phyloP scores from a whole-genome alignment of 2,888 invertebrate species.

The Scaptomyza caliginosa region DNA sequence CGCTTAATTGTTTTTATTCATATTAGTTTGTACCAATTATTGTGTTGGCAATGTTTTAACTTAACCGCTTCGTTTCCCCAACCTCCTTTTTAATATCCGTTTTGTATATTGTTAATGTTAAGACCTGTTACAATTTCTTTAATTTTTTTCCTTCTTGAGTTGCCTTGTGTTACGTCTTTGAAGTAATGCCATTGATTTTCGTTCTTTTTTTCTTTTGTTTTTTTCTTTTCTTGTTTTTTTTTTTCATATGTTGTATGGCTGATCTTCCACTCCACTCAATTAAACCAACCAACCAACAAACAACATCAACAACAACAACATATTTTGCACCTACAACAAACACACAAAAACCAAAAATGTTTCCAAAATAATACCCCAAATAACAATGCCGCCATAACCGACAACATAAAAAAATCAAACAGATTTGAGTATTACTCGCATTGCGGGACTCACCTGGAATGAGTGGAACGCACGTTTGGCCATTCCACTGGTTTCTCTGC shows the following conservation, averaged over 20 bases:
- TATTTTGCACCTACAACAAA: conserved; percentile 41
- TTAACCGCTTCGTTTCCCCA: conserved; percentile 3
- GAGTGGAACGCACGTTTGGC: conserved; percentile 91
- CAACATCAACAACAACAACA: conserved; percentile 39
- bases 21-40: conserved; percentile 7
- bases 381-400: conserved; percentile 5
- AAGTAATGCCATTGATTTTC: conserved; percentile 77
- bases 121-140: conserved; percentile 56
- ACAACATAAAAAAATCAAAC: conserved; percentile 58
- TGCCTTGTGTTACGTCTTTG: conserved; percentile 68
- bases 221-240: conserved; percentile 77
- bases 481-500: conserved; percentile 87
- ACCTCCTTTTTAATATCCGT: not conserved
- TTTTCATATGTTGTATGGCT: conserved; percentile 78
- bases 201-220: conserved; percentile 78
- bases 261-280: conserved; percentile 46
- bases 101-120: conserved; percentile 52
- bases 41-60: conserved; percentile 39
- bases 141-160: conserved; percentile 45
- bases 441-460: conserved; percentile 89
- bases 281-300: conserved; percentile 26
- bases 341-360: conserved; percentile 33
- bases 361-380: conserved; percentile 23
- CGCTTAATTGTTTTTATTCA: conserved; percentile 22
- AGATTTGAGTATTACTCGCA: conserved; percentile 90